A percentile compares a stretch with the other conserved stretches of the same genome.
These are phyloP conservation scores for Holacanthella duospinosa DNA, from an alignment of 2,888 invertebrate genomes.

Conservation along the genomic window DNA sequence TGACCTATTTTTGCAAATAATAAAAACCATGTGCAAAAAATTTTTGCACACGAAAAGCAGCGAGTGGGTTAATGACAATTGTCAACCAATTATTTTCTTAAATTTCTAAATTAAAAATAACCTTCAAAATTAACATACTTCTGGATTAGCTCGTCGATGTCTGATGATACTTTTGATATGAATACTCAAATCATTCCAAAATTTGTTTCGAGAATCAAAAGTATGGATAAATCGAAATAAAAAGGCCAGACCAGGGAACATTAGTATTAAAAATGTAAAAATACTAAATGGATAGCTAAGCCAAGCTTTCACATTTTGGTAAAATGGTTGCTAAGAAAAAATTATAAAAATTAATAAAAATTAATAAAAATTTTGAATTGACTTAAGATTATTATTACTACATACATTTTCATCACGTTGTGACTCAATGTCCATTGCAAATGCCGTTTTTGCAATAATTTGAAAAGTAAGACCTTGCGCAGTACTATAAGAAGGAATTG, in stretches of 20 bases:
- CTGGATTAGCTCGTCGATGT: constrained; percentile 22
- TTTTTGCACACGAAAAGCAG: no score
- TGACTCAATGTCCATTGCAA: constrained; percentile 37
- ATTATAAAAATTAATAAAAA: background rate
- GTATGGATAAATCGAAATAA: constrained; percentile 31
- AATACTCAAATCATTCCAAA: constrained; percentile 30
- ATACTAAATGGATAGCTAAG: constrained; percentile 35
- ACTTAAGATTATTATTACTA: no score
- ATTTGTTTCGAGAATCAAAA: constrained; percentile 33
- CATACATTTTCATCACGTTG: constrained; percentile 35
- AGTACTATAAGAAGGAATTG: constrained; percentile 31
- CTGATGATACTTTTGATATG: constrained; percentile 30
- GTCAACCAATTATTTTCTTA: background rate
- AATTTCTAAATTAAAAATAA: background rate
- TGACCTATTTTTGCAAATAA: no score
- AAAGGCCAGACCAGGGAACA: constrained; percentile 36
- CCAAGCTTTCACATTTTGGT: constrained; percentile 35
- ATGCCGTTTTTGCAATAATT: constrained; percentile 36
- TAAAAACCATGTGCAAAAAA: background rate
- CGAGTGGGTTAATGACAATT: no score
- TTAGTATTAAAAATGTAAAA: constrained; percentile 33
- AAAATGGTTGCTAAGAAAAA: constrained; percentile 35
- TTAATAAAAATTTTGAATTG: background rate
- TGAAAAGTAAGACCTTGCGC: constrained; percentile 34
- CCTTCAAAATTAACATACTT: constrained; percentile 15